These are phyloP conservation scores for Rhyzopertha dominica DNA, from an alignment of 1,140 invertebrate species.

Conservation along the genomic window DNA sequence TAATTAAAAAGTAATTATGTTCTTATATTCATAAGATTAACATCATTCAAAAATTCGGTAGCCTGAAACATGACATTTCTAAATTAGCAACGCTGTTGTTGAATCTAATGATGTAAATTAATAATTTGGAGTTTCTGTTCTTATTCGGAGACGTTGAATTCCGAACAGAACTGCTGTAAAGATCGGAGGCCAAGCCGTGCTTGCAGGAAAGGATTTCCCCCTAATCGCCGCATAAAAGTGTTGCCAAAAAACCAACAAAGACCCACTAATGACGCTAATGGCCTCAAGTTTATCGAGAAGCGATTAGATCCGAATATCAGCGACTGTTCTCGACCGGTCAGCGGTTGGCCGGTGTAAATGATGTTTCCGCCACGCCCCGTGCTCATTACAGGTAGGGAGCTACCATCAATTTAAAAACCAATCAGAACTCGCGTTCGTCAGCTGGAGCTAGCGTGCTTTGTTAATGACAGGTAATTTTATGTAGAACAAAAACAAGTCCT, in stretches of 20 bases:
- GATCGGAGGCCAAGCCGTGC: no score
- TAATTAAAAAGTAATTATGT: no score
- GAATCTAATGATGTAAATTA: no score
- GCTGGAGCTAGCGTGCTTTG: constrained; percentile 33
- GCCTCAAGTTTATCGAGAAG: constrained; percentile 39
- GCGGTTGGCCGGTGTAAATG: constrained; percentile 44
- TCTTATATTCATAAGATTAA: no score
- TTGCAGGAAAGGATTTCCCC: no score
- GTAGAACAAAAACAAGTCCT: constrained; percentile 33
- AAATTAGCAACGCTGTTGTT: no score
- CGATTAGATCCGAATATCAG: constrained; percentile 37
- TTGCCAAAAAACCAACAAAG: constrained; percentile 27
- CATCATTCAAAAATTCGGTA: no score
- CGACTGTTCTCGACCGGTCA: constrained; percentile 27
- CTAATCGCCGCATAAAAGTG: constrained; percentile 21
- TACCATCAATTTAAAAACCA: constrained; percentile 44
- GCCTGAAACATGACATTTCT: no score
- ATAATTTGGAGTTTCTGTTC: no score
- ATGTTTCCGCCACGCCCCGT: constrained; percentile 39
- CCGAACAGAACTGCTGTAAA: no score
- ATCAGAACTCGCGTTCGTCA: constrained; percentile 30
- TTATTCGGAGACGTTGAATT: no score
- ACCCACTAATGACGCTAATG: constrained; percentile 36
- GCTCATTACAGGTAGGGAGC: constrained; percentile 40
- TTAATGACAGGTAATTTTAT: constrained; percentile 39